Base-by-base conservation (phyloP, 2,888 invertebrate genomes). In the Hydriomena furcata region DNA sequence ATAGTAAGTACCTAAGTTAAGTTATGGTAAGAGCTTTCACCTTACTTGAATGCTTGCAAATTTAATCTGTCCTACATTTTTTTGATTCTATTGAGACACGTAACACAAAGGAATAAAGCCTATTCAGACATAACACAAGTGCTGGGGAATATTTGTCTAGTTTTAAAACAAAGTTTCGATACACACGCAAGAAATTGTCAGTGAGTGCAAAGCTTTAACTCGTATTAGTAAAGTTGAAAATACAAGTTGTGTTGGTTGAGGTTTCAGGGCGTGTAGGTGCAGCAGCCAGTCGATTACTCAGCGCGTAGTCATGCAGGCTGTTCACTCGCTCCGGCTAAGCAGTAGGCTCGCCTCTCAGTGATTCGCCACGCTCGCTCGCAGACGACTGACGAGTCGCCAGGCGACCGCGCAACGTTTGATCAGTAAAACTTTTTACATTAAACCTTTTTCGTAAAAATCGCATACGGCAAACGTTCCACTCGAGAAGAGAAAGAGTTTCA, bases 321-420 rank as follows among this genome's bases (percentile, higher is more conserved):
- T 52, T 65, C 21, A 37, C 45, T 68, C 73, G 71, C 76, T 21
- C 11, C 12, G 31, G 17, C 2, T 17, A 17, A 5, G 17, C n/a
- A 31, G 7, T 12, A 30, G 35, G 35, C 35, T 35, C 40, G 74
- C 68, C 76, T 78, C 71, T 71, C 71, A 76, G 69, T 63, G 62
- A 69, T 62, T 71, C 68, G 65, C 70, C 54, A 61, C 68, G 61
- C 52, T 58, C 51, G 57, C 61, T 63, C 68, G 71, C 65, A 70
- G 46, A 71, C 77, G 76, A 74, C 73, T 69, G 75, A 75, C 38
- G 43, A 58, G 81, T 83, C 78, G 82, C 85, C 66, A 73, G 71
- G 84, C 81, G 81, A 86, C 84, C 77, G 77, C 68, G 65, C 68
- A 72, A 71, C 73, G 87, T 85, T 87, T 80, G 73, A 82, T 89